These are phyloP conservation scores for Amia ocellicauda DNA, from an alignment of 2,113 vertebrate species.

Conservation along the genomic window DNA sequence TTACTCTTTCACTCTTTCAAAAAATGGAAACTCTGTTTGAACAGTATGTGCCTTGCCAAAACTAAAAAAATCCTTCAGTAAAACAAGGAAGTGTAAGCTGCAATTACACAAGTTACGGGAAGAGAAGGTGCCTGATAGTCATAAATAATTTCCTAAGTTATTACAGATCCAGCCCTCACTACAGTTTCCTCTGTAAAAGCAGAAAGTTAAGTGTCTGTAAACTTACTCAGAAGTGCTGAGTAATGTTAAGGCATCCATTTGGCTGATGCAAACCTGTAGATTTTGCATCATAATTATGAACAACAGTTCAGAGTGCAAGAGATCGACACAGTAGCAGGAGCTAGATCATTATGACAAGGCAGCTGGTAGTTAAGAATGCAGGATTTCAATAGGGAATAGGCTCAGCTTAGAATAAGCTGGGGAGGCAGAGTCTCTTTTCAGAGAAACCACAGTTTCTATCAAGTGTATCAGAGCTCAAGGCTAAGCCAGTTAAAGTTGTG, in stretches of 20 bases:
- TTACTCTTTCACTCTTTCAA: too few relatives aligned
- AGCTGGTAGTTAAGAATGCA: conserved; percentile 25
- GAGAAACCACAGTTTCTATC: not conserved
- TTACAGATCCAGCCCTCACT: not conserved
- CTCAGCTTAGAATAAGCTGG: conserved; percentile 32
- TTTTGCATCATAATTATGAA: conserved; percentile 75
- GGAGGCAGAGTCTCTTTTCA: conserved; percentile 36
- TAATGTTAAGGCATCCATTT: conserved; percentile 62
- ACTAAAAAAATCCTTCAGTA: too few relatives aligned
- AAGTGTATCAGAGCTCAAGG: not conserved
- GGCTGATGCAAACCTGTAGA: conserved; percentile 82
- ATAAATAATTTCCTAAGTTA: not conserved
- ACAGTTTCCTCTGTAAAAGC: conserved; percentile 46
- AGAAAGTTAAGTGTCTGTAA: conserved; percentile 33
- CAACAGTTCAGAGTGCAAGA: conserved; percentile 69
- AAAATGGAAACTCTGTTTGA: too few relatives aligned
- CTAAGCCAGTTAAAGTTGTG: not conserved
- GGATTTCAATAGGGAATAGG: conserved; percentile 26
- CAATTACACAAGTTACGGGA: not conserved
- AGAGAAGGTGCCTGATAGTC: not conserved
- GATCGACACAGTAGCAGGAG: conserved; percentile 57
- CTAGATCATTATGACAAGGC: conserved; percentile 60
- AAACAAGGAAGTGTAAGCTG: too few relatives aligned
- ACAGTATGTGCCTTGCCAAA: too few relatives aligned
- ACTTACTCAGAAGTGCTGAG: conserved; percentile 54